A percentile compares a stretch with the other conserved stretches of the same genome.
Evolutionary conservation across 1,140 invertebrate genomes (phyloP).

Genomic region (Steinernema feltiae): DNA sequence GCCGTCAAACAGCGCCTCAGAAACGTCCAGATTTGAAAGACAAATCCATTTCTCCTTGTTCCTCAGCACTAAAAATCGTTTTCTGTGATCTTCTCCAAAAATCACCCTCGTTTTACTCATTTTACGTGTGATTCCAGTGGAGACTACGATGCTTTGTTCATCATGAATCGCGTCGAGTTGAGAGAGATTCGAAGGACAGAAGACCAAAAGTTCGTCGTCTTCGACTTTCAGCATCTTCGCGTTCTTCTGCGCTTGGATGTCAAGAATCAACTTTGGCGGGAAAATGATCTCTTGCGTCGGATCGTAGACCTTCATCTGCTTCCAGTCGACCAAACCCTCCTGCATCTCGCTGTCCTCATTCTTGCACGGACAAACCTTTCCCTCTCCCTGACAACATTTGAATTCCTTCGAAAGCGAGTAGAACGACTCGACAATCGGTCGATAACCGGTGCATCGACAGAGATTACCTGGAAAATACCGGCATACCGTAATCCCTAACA

Average conservation of each 20-base stretch:
- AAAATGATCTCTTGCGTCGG: conserved; percentile 82
- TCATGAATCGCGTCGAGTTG: not conserved
- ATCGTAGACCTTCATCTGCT: conserved; percentile 63
- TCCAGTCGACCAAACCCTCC: conserved; percentile 58
- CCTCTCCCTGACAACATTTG: conserved; percentile 32
- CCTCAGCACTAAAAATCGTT: not conserved
- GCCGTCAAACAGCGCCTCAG: not conserved
- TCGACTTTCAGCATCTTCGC: not conserved
- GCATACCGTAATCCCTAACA: not conserved
- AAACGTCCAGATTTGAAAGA: conserved; percentile 1
- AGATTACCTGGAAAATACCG: conserved; percentile 37
- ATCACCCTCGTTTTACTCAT: conserved; percentile 11
- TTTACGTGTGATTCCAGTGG: conserved; percentile 27
- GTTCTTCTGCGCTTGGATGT: not conserved
- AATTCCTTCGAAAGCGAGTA: conserved; percentile 33
- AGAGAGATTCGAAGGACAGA: not conserved
- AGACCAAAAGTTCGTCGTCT: not conserved
- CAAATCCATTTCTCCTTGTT: conserved; percentile 21
- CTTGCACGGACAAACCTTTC: conserved; percentile 22
- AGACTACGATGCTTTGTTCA: conserved; percentile 12
- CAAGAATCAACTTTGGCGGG: conserved; percentile 75
- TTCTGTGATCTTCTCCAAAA: not conserved
- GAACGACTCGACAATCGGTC: conserved; percentile 42
- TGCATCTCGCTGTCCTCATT: conserved; percentile 44
- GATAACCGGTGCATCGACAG: conserved; percentile 45